A percentile compares a stretch with the other conserved stretches of the same genome.
These are phyloP conservation scores for Coregonus clupeaformis DNA, from an alignment of 2,113 vertebrate species.

Conservation along the genomic window DNA sequence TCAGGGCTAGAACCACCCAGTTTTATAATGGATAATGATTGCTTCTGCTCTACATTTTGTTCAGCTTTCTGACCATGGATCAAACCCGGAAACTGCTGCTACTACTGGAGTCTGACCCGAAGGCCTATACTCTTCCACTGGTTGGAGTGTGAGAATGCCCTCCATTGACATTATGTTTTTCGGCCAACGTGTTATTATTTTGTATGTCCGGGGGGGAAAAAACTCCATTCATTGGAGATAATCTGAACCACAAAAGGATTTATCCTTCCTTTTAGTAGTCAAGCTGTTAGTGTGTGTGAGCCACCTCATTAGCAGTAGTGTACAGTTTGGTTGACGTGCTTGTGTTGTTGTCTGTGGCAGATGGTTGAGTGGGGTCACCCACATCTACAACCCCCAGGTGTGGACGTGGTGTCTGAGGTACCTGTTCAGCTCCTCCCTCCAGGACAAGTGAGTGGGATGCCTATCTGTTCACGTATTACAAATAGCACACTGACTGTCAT, in stretches of 20 bases:
- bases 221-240: too few relatives aligned
- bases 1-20: too few relatives aligned
- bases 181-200: too few relatives aligned
- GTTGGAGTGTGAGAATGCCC: constrained; percentile 88
- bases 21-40: neutral
- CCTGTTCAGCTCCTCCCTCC: constrained; percentile 83
- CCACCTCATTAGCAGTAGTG: too few relatives aligned
- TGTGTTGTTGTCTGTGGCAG: constrained; percentile 62
- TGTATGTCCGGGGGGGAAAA: too few relatives aligned
- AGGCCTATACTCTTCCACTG: constrained; percentile 84
- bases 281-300: neutral
- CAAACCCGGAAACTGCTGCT: constrained; percentile 91
- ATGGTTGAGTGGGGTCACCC: constrained; percentile 89
- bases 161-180: neutral
- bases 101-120: constrained; percentile 92
- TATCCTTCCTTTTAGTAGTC: too few relatives aligned
- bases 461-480: constrained; percentile 21
- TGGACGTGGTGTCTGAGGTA: constrained; percentile 89
- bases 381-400: constrained; percentile 84
- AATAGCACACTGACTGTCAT: neutral
- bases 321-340: neutral
- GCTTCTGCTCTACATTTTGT: constrained; percentile 15
- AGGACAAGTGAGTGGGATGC: constrained; percentile 80
- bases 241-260: too few relatives aligned
- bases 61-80: constrained; percentile 95